Base-by-base conservation (phyloP, 2,888 invertebrate species). In the Peribatodes rhomboidaria region DNA sequence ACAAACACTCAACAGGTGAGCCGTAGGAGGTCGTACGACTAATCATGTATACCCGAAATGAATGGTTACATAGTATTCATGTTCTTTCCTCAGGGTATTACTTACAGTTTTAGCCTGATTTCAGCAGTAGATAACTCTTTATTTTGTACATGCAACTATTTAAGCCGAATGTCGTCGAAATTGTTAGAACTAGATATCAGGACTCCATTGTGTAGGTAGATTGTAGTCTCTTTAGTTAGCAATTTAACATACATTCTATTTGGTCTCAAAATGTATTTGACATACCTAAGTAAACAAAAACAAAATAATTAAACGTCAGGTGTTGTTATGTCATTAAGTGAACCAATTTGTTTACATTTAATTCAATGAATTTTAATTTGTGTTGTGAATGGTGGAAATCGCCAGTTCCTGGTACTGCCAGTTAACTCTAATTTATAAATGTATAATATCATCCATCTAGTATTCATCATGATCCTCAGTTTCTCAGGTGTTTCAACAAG, bases 1-100 rank as follows among this genome's bases (percentile, higher is more conserved):
- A 71, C 72, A 77, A 78, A 77, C 76, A 79, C 68, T 77, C 77
- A 79, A 82, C 81, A 82, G 79, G 78, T 79, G 71, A 68, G 65
- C 69, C 64, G 35, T 42, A 58, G 66, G 65, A 74, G 72, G 73
- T 74, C 72, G 68, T 60, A 67, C 55, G 67, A 64, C 72, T 70
- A 68, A 63, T 66, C 79, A 79, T 77, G 77, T 78, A 69, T 18
- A 33, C 27, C 20, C 22, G 22, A 47, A 47, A 57, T 22, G 14
- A 54, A 42, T 16, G 16, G 31, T 68, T 74, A 68, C 61, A 61
- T 71, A n/a, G 39, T 39, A 14, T 6, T n/a, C 8, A 16, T 16
- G 8, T 41, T 8, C 8, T 4, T 1, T 11, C 1, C 10, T 18
- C 41, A 18, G 9, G 16, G 1, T 39, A 16, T 39, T 39, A 6